Evolutionary conservation across 1,140 invertebrate species (phyloP).

Genomic region (Lamellibrachia luymesi): DNA sequence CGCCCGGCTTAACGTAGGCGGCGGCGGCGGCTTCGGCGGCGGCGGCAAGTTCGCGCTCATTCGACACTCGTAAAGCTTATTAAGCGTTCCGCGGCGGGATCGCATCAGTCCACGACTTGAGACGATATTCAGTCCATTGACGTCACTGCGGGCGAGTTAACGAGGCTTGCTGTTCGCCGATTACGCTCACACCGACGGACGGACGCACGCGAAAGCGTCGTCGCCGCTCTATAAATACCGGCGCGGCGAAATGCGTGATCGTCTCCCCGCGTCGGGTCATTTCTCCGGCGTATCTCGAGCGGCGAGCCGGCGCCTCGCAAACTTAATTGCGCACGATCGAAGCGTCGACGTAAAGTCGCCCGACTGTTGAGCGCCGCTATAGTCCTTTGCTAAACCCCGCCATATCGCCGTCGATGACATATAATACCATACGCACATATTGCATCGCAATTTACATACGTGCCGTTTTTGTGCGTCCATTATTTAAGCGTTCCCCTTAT

Average conservation of each 20-base stretch:
- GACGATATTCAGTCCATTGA: conserved; percentile 4
- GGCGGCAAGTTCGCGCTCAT: neutral
- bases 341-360: neutral
- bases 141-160: neutral
- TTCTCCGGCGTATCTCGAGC: neutral
- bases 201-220: neutral
- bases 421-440: neutral
- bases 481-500: no score
- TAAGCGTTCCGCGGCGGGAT: neutral
- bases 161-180: neutral
- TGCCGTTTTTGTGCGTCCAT: no score
- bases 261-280: neutral
- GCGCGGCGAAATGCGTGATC: neutral
- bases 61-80: conserved; percentile 4
- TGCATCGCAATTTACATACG: neutral
- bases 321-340: neutral
- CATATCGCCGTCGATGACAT: neutral
- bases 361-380: neutral
- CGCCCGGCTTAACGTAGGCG: conserved; percentile 2
- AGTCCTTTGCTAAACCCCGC: neutral
- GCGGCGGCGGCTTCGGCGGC: no score
- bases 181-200: neutral
- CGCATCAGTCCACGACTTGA: neutral
- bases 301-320: neutral
- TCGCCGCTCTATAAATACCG: neutral